Evolutionary conservation across 2,113 vertebrate genomes (phyloP), one percentile per base, ranked within the genome.

Genomic region (Scomber colias): DNA sequence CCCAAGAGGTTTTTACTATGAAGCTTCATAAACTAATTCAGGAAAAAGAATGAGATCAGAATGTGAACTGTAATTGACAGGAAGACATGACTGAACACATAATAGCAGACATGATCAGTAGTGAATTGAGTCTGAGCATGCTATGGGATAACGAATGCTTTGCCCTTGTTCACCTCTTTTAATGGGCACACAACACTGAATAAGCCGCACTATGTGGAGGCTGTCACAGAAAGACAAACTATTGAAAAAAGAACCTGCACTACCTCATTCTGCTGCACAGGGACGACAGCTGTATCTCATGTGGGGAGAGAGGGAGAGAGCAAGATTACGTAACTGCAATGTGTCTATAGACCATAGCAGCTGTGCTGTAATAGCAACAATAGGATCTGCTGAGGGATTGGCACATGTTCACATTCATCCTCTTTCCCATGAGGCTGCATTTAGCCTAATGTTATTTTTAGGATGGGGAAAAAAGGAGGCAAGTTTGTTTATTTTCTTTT

Each of bases 331-430:
- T 77, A 87, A 92, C 62, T 61, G 59, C 53, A 64, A 11, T 69
- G 69, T 44, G 46, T 63, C 57, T 55, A 35, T 80, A 55, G 81
- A 80, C 60, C 11, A 11, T 53, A 83, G 79, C 83, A 83, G 64
- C 83, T 92, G 87, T 66, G 74, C 77, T 76, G 70, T 57, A 82
- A 82, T 53, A 73, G 49, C 17, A 68, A 85, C 79, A 83, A 86
- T 65, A 60, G 69, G 61, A 59, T 87, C 51, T 77, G 61, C 56
- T 51, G 19, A 60, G 69, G 62, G 77, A 73, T 51, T 80, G 77
- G 62, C 66, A 80, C 61, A 71, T 75, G 56, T 75, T 80, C 77
- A 51, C 49, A 35, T 76, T 75, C 21, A 75, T 70, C 60, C 66
- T 62, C 55, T 72, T 84, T 82, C 88, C 80, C 67, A 76, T 46